phyloP scores from a whole-genome alignment of 2,888 invertebrate genomes.

The Drosophila pseudotalamancana region DNA sequence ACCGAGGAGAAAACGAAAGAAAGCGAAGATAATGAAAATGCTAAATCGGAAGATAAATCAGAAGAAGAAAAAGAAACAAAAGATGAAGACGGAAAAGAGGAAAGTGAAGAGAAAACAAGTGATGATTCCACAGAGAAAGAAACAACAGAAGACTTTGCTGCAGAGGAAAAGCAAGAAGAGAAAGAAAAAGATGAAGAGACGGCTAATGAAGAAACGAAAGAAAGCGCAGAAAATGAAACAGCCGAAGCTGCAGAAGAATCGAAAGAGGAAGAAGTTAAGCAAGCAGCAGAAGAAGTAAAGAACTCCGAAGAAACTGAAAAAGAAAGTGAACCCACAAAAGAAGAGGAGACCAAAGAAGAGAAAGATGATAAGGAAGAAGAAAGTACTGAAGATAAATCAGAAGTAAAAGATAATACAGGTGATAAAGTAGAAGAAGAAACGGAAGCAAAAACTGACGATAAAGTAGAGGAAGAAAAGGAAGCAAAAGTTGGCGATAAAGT shows the following conservation, averaged over 20 bases:
- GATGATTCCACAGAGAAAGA: slow-evolving; percentile 6
- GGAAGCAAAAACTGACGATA: slow-evolving; percentile 3
- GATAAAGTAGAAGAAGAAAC: background rate
- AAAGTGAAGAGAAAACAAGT: background rate
- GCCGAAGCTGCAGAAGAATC: background rate
- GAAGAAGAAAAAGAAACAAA: slow-evolving; percentile 1
- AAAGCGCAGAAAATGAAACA: background rate
- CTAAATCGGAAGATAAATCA: slow-evolving; percentile 1
- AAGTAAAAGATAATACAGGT: no score
- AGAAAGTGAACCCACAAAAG: no score
- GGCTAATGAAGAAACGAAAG: slow-evolving; percentile 1
- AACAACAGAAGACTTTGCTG: slow-evolving; percentile 11
- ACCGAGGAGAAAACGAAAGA: slow-evolving; percentile 3
- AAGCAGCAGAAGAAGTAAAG: no score
- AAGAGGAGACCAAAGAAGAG: background rate
- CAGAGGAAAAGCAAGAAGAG: slow-evolving; percentile 21
- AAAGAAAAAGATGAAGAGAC: slow-evolving; percentile 15
- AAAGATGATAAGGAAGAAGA: background rate
- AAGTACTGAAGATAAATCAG: no score
- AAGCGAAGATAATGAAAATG: slow-evolving; percentile 11
- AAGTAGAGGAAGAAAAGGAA: background rate
- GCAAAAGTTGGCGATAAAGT: background rate
- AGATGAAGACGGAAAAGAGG: background rate
- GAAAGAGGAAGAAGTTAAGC: no score
- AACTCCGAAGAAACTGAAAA: no score